Base-by-base conservation (phyloP, 92 coral and sea anemone species). In the Paramuricea clavata region DNA sequence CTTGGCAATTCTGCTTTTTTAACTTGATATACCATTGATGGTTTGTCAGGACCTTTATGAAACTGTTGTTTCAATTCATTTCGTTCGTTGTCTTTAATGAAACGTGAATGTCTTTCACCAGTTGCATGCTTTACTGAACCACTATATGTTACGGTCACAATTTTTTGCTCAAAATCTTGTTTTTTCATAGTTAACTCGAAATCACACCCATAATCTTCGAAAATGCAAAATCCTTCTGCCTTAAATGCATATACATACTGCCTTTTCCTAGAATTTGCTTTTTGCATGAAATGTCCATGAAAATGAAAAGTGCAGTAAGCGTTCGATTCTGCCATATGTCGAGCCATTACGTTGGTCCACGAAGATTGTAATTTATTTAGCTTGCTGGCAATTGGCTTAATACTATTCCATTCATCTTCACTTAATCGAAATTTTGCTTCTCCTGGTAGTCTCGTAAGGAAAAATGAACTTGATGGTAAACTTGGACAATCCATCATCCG, bases 41-140 rank as follows among this genome's bases (percentile, higher is more conserved):
- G 78, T 15, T 72, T 35, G 78, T 72, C 56, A 7, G 78, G 78
- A 0, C 78, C 78, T 42, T 72, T 41, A 41, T 72, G 50, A 22
- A 72, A 72, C 0, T 22, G 19, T 19, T 72, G 19, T 5, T 44
- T n/a, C n/a, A 72, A 3, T 35, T 72, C 52, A 0, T 34, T 19
- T n/a, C 78, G 26, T 4, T 72, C 78, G 25, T 72, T 10, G 1
- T 54, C 78, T 35, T 35, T 72, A 34, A 72, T 72, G 36, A 39
- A 72, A 36, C 32, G 78, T 19, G 78, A 72, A 9, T 71, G 78
- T n/a, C n/a, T n/a, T n/a, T n/a, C n/a, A n/a, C n/a, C 78, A 72
- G 78, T 26, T 42, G 12, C 31, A 35, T 72, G 78, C 56, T 35
- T 36, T 8, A 72, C 25, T 2, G 13, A 0, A 11, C 78, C 52